These are phyloP conservation scores for Macaca nemestrina DNA, from an alignment of 2,113 vertebrate species.

Conservation along the genomic window DNA sequence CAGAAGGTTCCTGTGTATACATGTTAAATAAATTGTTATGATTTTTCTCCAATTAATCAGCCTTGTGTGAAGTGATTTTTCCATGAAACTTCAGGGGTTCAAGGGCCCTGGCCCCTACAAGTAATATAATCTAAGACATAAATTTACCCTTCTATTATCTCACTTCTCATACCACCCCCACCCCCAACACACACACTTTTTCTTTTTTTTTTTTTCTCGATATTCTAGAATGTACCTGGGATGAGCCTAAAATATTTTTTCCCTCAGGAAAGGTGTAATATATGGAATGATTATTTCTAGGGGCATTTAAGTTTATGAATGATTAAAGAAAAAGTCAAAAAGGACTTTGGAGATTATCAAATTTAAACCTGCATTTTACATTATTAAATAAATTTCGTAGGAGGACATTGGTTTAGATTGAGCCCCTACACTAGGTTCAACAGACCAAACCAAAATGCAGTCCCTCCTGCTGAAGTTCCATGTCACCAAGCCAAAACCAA, in stretches of 20 bases:
- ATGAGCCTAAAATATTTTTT: neutral
- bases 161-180: neutral
- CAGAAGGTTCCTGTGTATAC: neutral
- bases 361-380: neutral
- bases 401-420: neutral
- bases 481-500: neutral
- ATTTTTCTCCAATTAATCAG: neutral
- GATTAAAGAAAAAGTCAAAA: constrained; percentile 1
- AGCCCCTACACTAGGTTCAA: neutral
- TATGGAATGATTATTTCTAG: neutral
- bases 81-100: neutral
- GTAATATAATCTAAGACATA: neutral
- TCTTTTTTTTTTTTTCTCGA: neutral
- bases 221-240: neutral
- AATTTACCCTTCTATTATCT: neutral
- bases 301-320: neutral
- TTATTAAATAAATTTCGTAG: neutral
- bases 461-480: neutral
- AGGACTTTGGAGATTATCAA: neutral
- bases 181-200: neutral
- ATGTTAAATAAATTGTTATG: neutral
- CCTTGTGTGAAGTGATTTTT: neutral
- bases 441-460: neutral
- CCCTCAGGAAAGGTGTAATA: neutral
- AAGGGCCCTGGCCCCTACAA: neutral